Conservation (phyloP, 2,797 vertebrate genomes). For the Pipistrellus pygmaeus region DNA sequence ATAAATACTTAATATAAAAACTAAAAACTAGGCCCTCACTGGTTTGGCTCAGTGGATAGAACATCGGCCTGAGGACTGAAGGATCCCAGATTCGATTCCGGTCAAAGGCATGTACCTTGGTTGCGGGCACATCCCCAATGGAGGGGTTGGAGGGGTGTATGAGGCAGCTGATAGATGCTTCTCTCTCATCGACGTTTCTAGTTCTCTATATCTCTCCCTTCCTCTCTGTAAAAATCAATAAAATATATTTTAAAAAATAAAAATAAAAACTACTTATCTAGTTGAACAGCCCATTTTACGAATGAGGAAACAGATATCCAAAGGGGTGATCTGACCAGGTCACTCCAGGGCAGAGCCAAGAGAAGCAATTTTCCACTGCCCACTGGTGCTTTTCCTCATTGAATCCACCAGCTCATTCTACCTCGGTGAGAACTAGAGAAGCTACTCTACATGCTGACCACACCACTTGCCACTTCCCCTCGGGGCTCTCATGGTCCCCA, state of each 20-base stretch:
- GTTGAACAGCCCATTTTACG: slow-evolving; percentile 4
- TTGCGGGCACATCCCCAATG: too few relatives aligned
- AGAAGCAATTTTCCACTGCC: neutral
- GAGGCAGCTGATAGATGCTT: too few relatives aligned
- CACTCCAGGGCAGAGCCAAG: neutral
- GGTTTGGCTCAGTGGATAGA: too few relatives aligned
- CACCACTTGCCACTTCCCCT: neutral
- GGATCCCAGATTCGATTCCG: too few relatives aligned
- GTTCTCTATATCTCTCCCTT: too few relatives aligned
- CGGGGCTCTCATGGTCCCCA: neutral
- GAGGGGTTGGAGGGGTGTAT: too few relatives aligned
- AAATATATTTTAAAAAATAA: too few relatives aligned
- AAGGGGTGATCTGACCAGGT: neutral
- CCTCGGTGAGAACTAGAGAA: neutral
- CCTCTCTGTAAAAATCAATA: too few relatives aligned
- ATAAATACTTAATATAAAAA: slow-evolving; percentile 22
- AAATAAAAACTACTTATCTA: neutral
- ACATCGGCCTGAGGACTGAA: too few relatives aligned
- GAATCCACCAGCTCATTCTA: neutral
- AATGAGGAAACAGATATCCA: neutral
- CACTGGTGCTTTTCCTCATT: neutral
- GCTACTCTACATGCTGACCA: neutral
- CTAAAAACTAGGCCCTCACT: neutral
- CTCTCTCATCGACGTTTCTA: too few relatives aligned
- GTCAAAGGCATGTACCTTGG: too few relatives aligned